phyloP scores from a whole-genome alignment of 2,888 invertebrate species.

The Amblyjoppa proteus region DNA sequence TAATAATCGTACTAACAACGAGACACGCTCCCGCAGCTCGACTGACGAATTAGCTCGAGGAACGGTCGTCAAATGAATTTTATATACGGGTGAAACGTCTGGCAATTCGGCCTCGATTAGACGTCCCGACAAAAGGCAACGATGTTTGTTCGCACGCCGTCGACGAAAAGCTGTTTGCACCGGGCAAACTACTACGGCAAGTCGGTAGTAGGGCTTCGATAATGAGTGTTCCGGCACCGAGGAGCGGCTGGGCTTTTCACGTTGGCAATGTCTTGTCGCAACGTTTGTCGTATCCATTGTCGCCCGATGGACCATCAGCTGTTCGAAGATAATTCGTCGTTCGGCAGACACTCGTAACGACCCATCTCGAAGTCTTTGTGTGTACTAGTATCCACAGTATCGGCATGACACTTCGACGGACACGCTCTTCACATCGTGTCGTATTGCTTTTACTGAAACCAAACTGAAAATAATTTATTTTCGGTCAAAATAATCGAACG shows the following conservation, averaged over 20 bases:
- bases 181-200: constrained; percentile 16
- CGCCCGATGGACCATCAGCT: constrained; percentile 59
- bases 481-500: not conserved
- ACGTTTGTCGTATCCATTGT: constrained; percentile 49
- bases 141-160: not conserved
- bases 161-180: not conserved
- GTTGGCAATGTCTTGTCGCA: constrained; percentile 37
- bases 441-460: not conserved
- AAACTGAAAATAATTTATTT: not conserved
- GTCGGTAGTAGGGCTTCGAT: constrained; percentile 19
- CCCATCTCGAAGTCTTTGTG: constrained; percentile 15
- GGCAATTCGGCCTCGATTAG: constrained; percentile 58
- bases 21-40: constrained; percentile 33
- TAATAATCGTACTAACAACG: constrained; percentile 7
- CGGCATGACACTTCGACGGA: not conserved
- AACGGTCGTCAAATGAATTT: constrained; percentile 58
- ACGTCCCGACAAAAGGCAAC: constrained; percentile 52
- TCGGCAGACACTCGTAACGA: constrained; percentile 18
- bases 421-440: not conserved
- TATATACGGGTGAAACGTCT: constrained; percentile 50
- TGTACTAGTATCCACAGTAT: not conserved
- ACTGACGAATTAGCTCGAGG: constrained; percentile 40
- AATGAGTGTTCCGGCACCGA: constrained; percentile 41
- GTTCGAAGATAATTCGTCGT: constrained; percentile 57
- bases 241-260: constrained; percentile 40